These are phyloP conservation scores for Oppia nitens DNA, from an alignment of 1,140 invertebrate genomes.

Conservation along the genomic window DNA sequence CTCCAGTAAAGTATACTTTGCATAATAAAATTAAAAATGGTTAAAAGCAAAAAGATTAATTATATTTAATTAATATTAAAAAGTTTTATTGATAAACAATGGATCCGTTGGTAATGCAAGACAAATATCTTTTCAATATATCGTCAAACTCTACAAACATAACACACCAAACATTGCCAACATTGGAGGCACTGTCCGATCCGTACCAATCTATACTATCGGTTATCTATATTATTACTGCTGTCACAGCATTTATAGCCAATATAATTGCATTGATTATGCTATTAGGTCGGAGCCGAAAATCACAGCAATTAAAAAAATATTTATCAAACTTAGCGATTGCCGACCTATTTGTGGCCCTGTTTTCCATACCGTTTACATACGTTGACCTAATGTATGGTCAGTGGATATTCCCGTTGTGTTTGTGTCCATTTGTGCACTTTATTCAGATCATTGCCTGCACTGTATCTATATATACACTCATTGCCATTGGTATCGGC, in stretches of 20 bases:
- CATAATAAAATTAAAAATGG: too few relatives aligned
- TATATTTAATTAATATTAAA: too few relatives aligned
- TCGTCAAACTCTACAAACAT: neutral
- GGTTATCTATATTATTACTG: slow-evolving; percentile 28
- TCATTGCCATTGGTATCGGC: slow-evolving; percentile 32
- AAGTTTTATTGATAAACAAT: neutral
- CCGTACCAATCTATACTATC: slow-evolving; percentile 25
- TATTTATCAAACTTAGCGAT: slow-evolving; percentile 32
- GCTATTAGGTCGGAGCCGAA: slow-evolving; percentile 26
- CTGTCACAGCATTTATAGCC: slow-evolving; percentile 26
- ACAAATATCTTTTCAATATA: neutral
- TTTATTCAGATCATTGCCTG: slow-evolving; percentile 31
- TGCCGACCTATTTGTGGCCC: slow-evolving; percentile 31
- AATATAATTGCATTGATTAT: slow-evolving; percentile 30
- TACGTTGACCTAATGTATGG: slow-evolving; percentile 31
- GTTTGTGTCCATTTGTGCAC: slow-evolving; percentile 30
- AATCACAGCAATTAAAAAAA: slow-evolving; percentile 25
- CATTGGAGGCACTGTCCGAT: slow-evolving; percentile 17
- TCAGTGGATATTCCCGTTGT: slow-evolving; percentile 29
- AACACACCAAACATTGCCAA: neutral
- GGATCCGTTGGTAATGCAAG: neutral
- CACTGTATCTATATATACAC: slow-evolving; percentile 31
- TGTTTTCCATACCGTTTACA: slow-evolving; percentile 33
- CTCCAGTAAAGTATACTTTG: too few relatives aligned
- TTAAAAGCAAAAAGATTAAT: too few relatives aligned